These are phyloP conservation scores for Drosophila triauraria DNA, from an alignment of 1,140 invertebrate genomes.

Conservation along the genomic window DNA sequence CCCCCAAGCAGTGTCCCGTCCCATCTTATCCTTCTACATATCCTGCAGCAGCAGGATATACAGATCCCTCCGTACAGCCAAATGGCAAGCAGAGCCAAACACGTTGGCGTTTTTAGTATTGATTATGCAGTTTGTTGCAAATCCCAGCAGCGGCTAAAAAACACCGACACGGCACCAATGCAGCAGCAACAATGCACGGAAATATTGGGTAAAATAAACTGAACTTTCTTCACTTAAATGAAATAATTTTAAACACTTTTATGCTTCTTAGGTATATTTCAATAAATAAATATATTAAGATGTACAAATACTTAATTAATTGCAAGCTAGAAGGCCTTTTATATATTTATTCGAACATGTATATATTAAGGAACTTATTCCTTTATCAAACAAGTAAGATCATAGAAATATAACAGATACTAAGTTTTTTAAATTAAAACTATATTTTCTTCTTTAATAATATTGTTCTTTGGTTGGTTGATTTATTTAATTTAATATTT, in stretches of 20 bases:
- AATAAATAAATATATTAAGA: not conserved
- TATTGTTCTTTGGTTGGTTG: too few relatives aligned
- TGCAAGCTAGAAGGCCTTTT: not conserved
- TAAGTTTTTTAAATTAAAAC: too few relatives aligned
- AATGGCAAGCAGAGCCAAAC: constrained; percentile 63
- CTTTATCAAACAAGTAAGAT: too few relatives aligned
- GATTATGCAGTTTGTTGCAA: constrained; percentile 82
- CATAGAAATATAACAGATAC: too few relatives aligned
- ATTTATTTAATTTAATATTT: too few relatives aligned
- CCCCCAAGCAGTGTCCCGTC: not conserved
- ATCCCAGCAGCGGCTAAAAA: constrained; percentile 52
- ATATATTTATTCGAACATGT: too few relatives aligned
- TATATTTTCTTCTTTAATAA: too few relatives aligned
- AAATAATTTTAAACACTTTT: not conserved
- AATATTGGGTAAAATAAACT: not conserved
- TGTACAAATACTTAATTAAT: too few relatives aligned
- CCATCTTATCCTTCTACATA: not conserved
- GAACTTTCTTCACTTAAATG: too few relatives aligned
- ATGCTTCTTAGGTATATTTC: not conserved
- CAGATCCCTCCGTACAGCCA: constrained; percentile 32
- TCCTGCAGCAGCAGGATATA: constrained; percentile 19
- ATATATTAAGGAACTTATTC: too few relatives aligned
- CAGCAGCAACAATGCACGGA: constrained; percentile 25
- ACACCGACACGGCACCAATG: constrained; percentile 14
- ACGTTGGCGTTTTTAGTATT: constrained; percentile 78